A percentile compares a stretch with the other conserved stretches of the same genome.
phyloP scores from a whole-genome alignment of 92 coral and sea anemone species.

The Zoanthus sociatus region DNA sequence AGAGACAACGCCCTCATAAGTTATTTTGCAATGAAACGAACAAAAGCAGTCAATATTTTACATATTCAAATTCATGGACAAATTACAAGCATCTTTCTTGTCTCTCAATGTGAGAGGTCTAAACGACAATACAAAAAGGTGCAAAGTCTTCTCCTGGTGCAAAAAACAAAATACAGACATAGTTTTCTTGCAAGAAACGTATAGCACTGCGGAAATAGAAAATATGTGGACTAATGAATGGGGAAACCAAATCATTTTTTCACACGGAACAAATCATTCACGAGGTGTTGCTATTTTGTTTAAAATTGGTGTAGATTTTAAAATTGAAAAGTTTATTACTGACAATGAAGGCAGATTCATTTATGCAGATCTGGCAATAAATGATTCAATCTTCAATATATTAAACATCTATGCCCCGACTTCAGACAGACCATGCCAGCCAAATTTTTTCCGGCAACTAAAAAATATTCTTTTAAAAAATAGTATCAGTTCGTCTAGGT shows the following conservation, averaged over 20 bases:
- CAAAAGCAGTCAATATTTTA: neutral
- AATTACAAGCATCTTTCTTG: no score
- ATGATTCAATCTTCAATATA: neutral
- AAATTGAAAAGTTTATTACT: neutral
- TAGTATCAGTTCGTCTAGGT: neutral
- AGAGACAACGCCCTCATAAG: conserved; percentile 16
- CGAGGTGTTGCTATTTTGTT: conserved; percentile 23
- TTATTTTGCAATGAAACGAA: conserved; percentile 12
- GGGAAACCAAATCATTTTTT: conserved; percentile 12
- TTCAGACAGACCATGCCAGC: conserved; percentile 18
- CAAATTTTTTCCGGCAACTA: conserved; percentile 10
- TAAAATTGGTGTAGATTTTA: neutral
- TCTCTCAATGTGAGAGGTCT: no score
- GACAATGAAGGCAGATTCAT: conserved; percentile 7
- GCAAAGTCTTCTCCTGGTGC: neutral
- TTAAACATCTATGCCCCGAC: conserved; percentile 1
- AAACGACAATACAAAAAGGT: no score
- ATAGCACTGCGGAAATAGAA: conserved; percentile 9
- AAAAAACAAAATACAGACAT: conserved; percentile 17
- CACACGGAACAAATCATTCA: conserved; percentile 2
- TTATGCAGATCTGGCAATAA: neutral
- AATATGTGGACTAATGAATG: conserved; percentile 23
- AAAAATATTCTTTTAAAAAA: conserved; percentile 14
- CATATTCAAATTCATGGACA: no score
- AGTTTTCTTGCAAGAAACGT: conserved; percentile 10